Evolutionary conservation across 2,113 vertebrate species (phyloP).

Genomic region (Martes martes): DNA sequence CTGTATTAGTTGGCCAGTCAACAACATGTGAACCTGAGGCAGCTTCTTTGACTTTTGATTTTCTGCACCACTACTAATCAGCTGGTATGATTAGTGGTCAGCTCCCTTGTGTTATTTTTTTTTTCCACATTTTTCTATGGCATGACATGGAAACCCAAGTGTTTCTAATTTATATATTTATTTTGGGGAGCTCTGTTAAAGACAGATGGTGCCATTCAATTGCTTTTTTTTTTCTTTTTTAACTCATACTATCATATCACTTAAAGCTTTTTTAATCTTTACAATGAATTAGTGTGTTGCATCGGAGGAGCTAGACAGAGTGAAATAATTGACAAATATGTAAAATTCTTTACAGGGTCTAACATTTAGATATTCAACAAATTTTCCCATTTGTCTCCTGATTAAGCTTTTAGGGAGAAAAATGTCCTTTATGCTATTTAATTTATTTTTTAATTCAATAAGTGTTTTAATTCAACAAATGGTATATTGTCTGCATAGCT

Average conservation of each 20-base stretch:
- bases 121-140: neutral
- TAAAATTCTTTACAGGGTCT: neutral
- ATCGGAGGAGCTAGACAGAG: neutral
- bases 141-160: neutral
- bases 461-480: constrained; percentile 22
- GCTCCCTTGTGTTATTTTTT: neutral
- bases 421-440: neutral
- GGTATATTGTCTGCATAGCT: neutral
- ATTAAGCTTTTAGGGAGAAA: neutral
- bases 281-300: neutral
- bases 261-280: neutral
- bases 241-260: neutral
- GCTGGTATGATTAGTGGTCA: neutral
- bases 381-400: neutral
- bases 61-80: neutral
- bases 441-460: neutral
- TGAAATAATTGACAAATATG: neutral
- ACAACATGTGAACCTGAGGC: neutral
- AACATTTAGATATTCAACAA: neutral
- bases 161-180: neutral
- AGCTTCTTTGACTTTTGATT: constrained; percentile 14
- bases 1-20: neutral
- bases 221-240: neutral
- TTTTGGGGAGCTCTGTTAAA: neutral
- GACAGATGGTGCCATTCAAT: neutral